Evolutionary conservation across 2,888 invertebrate species (phyloP).

Genomic region (Chloromyia formosa): DNA sequence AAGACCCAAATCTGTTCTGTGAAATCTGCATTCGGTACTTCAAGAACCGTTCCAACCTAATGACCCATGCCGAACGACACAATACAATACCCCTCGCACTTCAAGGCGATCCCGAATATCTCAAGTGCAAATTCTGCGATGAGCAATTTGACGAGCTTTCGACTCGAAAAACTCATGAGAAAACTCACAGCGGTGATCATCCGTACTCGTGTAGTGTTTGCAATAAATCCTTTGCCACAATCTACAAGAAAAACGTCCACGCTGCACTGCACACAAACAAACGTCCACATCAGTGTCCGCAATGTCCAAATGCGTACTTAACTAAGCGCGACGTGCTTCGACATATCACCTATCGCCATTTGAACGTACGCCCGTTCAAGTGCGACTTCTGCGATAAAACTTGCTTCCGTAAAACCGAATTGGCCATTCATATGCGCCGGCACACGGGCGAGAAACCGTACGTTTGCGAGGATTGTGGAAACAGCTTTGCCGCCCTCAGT

Average conservation of each 20-base stretch:
- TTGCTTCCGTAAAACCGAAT: slow-evolving; percentile 57
- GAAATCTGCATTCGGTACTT: slow-evolving; percentile 38
- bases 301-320: slow-evolving; percentile 55
- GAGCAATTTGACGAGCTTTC: slow-evolving; percentile 14
- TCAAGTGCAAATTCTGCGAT: slow-evolving; percentile 55
- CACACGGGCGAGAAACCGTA: slow-evolving; percentile 68
- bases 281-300: slow-evolving; percentile 53
- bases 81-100: slow-evolving; percentile 12
- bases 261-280: slow-evolving; percentile 37
- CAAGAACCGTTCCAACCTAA: not conserved
- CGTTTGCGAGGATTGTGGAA: slow-evolving; percentile 56
- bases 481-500: slow-evolving; percentile 55
- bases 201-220: slow-evolving; percentile 36
- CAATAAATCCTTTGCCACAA: slow-evolving; percentile 38
- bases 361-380: slow-evolving; percentile 53
- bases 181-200: slow-evolving; percentile 35
- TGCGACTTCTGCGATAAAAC: slow-evolving; percentile 65
- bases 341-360: slow-evolving; percentile 55
- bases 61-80: slow-evolving; percentile 14
- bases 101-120: slow-evolving; percentile 22
- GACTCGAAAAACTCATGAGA: slow-evolving; percentile 33
- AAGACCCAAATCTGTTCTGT: slow-evolving; percentile 24
- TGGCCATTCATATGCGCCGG: slow-evolving; percentile 61
- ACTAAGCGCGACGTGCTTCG: slow-evolving; percentile 56
- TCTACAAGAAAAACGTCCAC: slow-evolving; percentile 36